Evolutionary conservation across 1,140 invertebrate genomes (phyloP).

Genomic region (Acyrthosiphon pisum): DNA sequence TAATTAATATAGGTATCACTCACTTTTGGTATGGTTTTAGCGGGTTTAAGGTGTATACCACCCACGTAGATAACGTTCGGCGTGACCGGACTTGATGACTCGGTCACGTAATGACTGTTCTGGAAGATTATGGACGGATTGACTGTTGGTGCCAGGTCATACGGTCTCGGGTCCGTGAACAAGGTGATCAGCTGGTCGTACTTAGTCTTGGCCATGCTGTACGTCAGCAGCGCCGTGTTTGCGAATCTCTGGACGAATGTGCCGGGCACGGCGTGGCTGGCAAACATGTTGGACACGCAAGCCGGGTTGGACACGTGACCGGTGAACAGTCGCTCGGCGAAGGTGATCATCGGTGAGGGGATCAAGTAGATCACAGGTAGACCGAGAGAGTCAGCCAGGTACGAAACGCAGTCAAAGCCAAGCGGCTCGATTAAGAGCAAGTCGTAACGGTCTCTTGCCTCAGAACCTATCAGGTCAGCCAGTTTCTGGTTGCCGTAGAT

Average conservation of each 20-base stretch:
- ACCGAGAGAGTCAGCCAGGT: neutral
- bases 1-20: neutral
- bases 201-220: neutral
- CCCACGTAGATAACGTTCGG: neutral
- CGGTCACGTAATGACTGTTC: neutral
- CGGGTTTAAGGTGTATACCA: slow-evolving; percentile 58
- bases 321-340: neutral
- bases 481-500: neutral
- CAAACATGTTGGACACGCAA: neutral
- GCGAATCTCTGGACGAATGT: neutral
- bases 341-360: neutral
- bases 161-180: neutral
- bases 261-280: neutral
- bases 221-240: neutral
- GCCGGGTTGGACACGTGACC: neutral
- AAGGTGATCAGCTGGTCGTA: too few relatives aligned
- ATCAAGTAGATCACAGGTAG: neutral
- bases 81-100: neutral
- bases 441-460: neutral
- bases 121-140: neutral
- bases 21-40: slow-evolving; percentile 59
- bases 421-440: neutral
- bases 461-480: neutral
- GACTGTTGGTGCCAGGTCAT: neutral
- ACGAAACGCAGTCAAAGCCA: neutral